Conservation (phyloP, 2,888 invertebrate genomes). For the Habrosyne pyritoides region DNA sequence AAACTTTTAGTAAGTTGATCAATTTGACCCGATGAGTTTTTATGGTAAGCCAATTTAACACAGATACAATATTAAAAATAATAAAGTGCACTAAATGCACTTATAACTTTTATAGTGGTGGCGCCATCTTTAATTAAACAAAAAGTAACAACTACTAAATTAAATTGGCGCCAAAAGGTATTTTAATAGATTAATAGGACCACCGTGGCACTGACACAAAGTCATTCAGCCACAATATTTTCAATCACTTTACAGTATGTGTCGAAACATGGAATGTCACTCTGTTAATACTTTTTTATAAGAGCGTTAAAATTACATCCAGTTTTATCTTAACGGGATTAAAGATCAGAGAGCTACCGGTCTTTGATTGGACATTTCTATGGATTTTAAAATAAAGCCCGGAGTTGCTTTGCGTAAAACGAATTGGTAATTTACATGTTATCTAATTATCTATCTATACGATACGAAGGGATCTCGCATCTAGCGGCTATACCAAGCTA, state of each 20-base stretch:
- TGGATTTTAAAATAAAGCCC: slow-evolving; percentile 18
- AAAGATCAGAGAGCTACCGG: slow-evolving; percentile 68
- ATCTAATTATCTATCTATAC: no score
- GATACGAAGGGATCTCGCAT: no score
- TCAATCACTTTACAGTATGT: slow-evolving; percentile 43
- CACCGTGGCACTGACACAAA: slow-evolving; percentile 41
- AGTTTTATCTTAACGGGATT: slow-evolving; percentile 69
- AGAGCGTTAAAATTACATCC: slow-evolving; percentile 30
- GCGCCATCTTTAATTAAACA: neutral
- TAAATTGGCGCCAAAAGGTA: slow-evolving; percentile 5
- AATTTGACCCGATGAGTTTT: neutral
- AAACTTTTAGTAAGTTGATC: neutral
- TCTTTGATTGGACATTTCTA: slow-evolving; percentile 47
- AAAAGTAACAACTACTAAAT: neutral
- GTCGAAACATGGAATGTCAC: slow-evolving; percentile 74
- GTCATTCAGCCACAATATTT: slow-evolving; percentile 43
- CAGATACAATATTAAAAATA: neutral
- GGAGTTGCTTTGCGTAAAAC: neutral
- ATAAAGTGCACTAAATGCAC: neutral
- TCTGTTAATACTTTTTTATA: slow-evolving; percentile 51
- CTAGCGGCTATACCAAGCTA: no score
- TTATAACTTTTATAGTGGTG: neutral
- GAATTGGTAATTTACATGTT: no score
- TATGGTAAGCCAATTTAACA: neutral
- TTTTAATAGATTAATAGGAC: slow-evolving; percentile 32